A percentile compares a stretch with the other conserved stretches of the same genome.
phyloP scores from a whole-genome alignment of 2,113 vertebrate genomes.

The Crotophaga sulcirostris region DNA sequence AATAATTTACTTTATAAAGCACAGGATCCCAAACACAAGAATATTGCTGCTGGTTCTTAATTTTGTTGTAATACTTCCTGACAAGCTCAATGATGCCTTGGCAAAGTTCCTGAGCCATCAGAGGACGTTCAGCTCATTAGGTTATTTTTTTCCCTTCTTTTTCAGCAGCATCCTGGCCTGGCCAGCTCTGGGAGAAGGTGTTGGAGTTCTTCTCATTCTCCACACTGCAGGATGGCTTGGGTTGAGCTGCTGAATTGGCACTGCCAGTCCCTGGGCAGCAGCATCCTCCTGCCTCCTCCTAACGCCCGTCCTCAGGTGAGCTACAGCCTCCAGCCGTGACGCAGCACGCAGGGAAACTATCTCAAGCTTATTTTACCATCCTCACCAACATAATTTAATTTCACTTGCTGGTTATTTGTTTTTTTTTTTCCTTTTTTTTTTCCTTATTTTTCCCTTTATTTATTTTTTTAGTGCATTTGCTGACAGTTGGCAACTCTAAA shows the following conservation, averaged over 20 bases:
- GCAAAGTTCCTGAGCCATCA: conserved; percentile 37
- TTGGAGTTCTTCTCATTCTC: neutral
- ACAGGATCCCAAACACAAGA: conserved; percentile 46
- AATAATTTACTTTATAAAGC: conserved; percentile 82
- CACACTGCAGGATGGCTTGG: neutral
- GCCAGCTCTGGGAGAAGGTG: neutral
- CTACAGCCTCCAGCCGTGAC: neutral
- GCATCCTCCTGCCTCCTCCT: neutral
- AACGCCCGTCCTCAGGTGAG: neutral
- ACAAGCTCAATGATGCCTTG: conserved; percentile 43
- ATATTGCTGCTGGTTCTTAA: conserved; percentile 70
- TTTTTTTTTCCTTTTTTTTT: neutral
- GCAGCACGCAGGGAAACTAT: neutral
- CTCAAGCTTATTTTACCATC: neutral
- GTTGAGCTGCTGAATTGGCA: neutral
- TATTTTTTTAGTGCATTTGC: neutral
- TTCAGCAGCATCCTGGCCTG: accelerated
- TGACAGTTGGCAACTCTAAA: conserved; percentile 39
- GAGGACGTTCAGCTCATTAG: neutral
- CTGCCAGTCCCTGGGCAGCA: neutral
- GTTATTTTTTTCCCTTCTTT: neutral
- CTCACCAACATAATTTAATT: neutral
- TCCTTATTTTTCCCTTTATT: neutral
- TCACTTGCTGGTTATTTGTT: neutral
- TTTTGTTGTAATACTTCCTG: conserved; percentile 68